Evolutionary conservation across 2,113 vertebrate genomes (phyloP), one percentile per base, ranked within the genome.

Genomic region (Agapornis roseicollis): DNA sequence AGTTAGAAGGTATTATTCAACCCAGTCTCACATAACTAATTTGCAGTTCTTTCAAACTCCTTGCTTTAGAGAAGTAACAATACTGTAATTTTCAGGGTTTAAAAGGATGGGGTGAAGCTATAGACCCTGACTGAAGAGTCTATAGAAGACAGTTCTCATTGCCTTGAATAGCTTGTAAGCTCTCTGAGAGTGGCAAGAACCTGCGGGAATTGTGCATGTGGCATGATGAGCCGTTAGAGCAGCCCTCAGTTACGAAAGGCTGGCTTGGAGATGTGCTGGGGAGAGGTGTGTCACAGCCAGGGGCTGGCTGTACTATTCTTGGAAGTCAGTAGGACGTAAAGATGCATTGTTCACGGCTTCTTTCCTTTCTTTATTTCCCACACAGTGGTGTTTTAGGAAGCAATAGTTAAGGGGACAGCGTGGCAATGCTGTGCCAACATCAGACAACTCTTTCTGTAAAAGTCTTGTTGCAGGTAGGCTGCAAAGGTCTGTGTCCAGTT

Each of bases 1-100:
- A 31, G 35, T 84, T 95, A n/a, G 56, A 76, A 92, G 31, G 22
- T 86, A 50, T 71, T 93, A 69, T 89, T 95, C 80, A 84, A 6
- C 28, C 5, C 28, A n/a, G n/a, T 35, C 69, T 95, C 64, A 61
- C 11, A 4, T 17, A 61, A 39, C 66, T 94, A 42, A 94, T 94
- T 90, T 95, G 65, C 41, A 61, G 65, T 7, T 65, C 61, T 86
- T 56, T 52, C 65, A 88, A 94, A 76, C 31, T 49, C 44, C 28
- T 80, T 76, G 65, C 44, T 84, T 64, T 81, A 68, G 68, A 47
- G 50, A 53, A 84, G 53, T 68, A 86, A 80, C 55, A 84, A 53
- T 92, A 64, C 24, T 52, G 56, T 69, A 61, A 81, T 92, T 94
- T 94, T 90, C 56, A 65, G 68, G 17, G 28, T 72, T 84, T 92